Conservation (phyloP, 2,113 vertebrate genomes). For the Mus spicilegus region DNA sequence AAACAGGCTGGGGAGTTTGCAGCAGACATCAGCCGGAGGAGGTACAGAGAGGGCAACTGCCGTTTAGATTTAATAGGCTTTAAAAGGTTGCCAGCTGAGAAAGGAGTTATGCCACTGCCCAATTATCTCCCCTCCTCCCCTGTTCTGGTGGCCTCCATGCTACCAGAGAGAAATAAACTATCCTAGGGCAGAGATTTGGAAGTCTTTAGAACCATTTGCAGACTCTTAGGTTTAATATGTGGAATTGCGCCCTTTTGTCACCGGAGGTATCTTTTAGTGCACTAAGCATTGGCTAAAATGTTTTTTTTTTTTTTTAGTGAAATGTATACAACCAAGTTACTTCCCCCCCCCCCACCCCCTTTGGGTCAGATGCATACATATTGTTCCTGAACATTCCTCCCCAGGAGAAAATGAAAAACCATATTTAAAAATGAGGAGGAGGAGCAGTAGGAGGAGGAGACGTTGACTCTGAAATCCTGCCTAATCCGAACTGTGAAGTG, state of each 20-base stretch:
- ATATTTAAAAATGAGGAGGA: neutral
- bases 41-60: slow-evolving; percentile 43
- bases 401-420: slow-evolving; percentile 8
- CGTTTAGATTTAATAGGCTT: slow-evolving; percentile 62
- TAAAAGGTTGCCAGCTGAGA: slow-evolving; percentile 71
- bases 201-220: slow-evolving; percentile 53
- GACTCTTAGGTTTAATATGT: slow-evolving; percentile 40
- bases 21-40: slow-evolving; percentile 35
- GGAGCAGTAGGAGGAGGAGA: neutral
- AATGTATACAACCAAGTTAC: neutral
- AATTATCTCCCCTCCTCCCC: slow-evolving; percentile 37
- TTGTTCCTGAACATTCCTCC: neutral
- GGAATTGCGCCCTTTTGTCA: slow-evolving; percentile 4
- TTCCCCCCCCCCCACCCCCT: too few relatives aligned
- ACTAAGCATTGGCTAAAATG: neutral
- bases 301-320: neutral
- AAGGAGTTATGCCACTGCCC: slow-evolving; percentile 56
- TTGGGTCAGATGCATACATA: neutral
- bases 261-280: slow-evolving; percentile 39
- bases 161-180: slow-evolving; percentile 35
- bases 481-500: slow-evolving; percentile 10
- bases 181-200: slow-evolving; percentile 52
- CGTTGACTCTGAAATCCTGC: slow-evolving; percentile 39
- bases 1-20: neutral
- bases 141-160: neutral